These are phyloP conservation scores for Drosophila malerkotliana DNA, from an alignment of 1,140 invertebrate genomes.

Conservation along the genomic window DNA sequence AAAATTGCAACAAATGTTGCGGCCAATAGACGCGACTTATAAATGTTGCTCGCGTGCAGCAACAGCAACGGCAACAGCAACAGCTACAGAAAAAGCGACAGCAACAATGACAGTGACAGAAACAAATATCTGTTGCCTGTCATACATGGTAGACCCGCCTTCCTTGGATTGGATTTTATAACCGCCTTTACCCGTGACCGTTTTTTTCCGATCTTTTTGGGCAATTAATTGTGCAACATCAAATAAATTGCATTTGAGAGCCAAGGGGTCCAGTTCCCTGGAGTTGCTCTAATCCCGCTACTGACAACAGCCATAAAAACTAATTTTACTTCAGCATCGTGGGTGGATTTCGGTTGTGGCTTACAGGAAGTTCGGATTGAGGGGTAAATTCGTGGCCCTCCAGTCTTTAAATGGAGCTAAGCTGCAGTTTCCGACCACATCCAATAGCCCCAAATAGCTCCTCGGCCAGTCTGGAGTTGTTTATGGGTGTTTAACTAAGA, in stretches of 20 bases:
- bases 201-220: slow-evolving; percentile 49
- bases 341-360: slow-evolving; percentile 34
- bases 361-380: slow-evolving; percentile 38
- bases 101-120: slow-evolving; percentile 39
- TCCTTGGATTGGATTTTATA: slow-evolving; percentile 30
- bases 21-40: slow-evolving; percentile 59
- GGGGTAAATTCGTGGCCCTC: slow-evolving; percentile 35
- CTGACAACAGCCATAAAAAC: slow-evolving; percentile 74
- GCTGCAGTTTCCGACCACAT: slow-evolving; percentile 19
- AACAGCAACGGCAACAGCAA: slow-evolving; percentile 21
- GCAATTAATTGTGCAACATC: slow-evolving; percentile 78
- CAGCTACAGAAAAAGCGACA: slow-evolving; percentile 29
- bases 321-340: slow-evolving; percentile 57
- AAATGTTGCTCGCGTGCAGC: slow-evolving; percentile 64
- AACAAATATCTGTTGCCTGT: slow-evolving; percentile 61
- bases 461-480: slow-evolving; percentile 25
- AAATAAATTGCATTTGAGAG: slow-evolving; percentile 76
- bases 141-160: slow-evolving; percentile 21
- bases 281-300: slow-evolving; percentile 24
- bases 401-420: slow-evolving; percentile 4
- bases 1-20: slow-evolving; percentile 79
- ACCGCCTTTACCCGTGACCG: slow-evolving; percentile 3
- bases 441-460: slow-evolving; percentile 3
- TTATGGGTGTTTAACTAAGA: slow-evolving; percentile 46
- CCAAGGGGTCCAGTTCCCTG: slow-evolving; percentile 31